A percentile compares a stretch with the other conserved stretches of the same genome.
These are phyloP conservation scores for Dascillus cervinus DNA, from an alignment of 2,888 invertebrate genomes.

Conservation along the genomic window DNA sequence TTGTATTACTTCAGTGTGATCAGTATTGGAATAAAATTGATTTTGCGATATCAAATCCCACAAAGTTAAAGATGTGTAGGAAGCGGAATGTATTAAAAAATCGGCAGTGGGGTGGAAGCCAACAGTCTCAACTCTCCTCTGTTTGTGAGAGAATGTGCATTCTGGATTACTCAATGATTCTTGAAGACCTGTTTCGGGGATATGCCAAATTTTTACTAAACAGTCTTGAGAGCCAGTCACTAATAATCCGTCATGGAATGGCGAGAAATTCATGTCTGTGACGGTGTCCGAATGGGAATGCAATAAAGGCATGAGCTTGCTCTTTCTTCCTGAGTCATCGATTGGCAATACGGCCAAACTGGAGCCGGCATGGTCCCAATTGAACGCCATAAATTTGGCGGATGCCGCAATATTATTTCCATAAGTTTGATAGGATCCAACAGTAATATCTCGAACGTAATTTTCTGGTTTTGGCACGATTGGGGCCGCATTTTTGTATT, in stretches of 20 bases:
- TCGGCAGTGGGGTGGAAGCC: slow-evolving; percentile 89
- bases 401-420: slow-evolving; percentile 94
- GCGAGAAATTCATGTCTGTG: slow-evolving; percentile 92
- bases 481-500: slow-evolving; percentile 96
- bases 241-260: slow-evolving; percentile 87
- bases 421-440: slow-evolving; percentile 89
- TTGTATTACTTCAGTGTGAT: slow-evolving; percentile 80
- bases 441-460: slow-evolving; percentile 77
- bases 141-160: slow-evolving; percentile 74
- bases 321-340: slow-evolving; percentile 82
- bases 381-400: slow-evolving; percentile 90
- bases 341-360: slow-evolving; percentile 84
- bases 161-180: slow-evolving; percentile 71
- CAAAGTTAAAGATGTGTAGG: slow-evolving; percentile 70
- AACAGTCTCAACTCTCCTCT: slow-evolving; percentile 80
- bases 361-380: slow-evolving; percentile 87
- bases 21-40: slow-evolving; percentile 63
- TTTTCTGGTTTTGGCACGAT: slow-evolving; percentile 93
- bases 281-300: slow-evolving; percentile 86
- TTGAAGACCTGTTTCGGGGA: slow-evolving; percentile 70
- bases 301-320: slow-evolving; percentile 78
- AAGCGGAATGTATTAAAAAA: slow-evolving; percentile 79
- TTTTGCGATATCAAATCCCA: slow-evolving; percentile 82
- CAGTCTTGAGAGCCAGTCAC: slow-evolving; percentile 88
- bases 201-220: slow-evolving; percentile 84